Base-by-base conservation (phyloP, 2,888 invertebrate species). In the Odontocolon sp. region DNA sequence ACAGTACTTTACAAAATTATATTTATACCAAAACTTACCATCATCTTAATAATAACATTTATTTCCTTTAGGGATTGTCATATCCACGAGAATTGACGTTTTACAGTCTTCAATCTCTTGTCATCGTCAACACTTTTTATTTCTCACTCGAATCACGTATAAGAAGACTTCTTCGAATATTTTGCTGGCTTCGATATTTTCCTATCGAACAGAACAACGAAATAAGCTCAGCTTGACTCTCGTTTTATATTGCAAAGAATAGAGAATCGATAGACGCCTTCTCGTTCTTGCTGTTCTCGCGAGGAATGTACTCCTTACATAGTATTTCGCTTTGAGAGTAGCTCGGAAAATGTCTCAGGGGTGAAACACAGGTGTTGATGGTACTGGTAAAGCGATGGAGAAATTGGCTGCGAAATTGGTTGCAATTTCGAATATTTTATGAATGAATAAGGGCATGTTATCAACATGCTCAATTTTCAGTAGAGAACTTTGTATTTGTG, bases 371-470 rank as follows among this genome's bases (percentile, higher is more conserved):
- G 87, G 86, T 86, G 87, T 83, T 82, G 83, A 84, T 82, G 78
- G 61, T 56, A 33, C 59, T 33, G 70, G 59, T 11, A 18, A 9
- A 31, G n/a, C 8, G 40, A 18, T 21, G 42, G 21, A 14, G 14
- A 80, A 83, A 84, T 81, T 81, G 83, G 81, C 42, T 16, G 40
- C 81, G 77, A 81, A 80, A 83, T 85, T 83, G 81, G 82, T 78
- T 82, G 81, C 66, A 80, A 54, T 67, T 66, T 18, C 80, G 83
- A 87, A 88, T 88, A 87, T 86, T 88, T 87, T 83, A 87, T 86
- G 86, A 87, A 84, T 75, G 71, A 79, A 75, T 73, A 83, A 80
- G 80, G 78, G 81, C 23, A 26, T 40, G 11, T 14, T 38, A 67
- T 71, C 14, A 76, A 79, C 78, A 78, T 64, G 26, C 18, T n/a